These are phyloP conservation scores for Steinernema khuongi DNA, from an alignment of 1,140 invertebrate species.

Conservation along the genomic window DNA sequence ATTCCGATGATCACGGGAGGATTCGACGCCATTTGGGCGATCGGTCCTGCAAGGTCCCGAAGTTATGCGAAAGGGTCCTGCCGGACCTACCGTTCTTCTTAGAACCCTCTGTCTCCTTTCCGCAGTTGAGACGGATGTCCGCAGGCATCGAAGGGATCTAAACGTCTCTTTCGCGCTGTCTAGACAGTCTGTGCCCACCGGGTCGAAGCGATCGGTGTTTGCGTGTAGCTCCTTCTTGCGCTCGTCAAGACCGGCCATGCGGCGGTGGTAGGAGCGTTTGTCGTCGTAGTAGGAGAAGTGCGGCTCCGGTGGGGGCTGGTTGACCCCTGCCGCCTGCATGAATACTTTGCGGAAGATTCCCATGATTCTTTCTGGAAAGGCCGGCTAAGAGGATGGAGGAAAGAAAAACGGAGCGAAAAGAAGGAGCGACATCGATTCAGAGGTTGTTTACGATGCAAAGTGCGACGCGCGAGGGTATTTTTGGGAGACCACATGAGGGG, in stretches of 20 bases:
- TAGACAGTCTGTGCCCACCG: background rate
- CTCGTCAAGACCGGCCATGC: background rate
- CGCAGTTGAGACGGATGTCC: background rate
- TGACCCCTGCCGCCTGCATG: background rate
- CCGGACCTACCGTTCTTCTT: background rate
- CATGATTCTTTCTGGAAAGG: slow-evolving; percentile 2
- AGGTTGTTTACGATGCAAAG: background rate
- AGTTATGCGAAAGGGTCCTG: too few species aligned
- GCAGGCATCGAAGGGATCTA: background rate
- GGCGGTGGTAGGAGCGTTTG: background rate
- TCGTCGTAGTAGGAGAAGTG: background rate
- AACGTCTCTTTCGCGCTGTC: background rate
- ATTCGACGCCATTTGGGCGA: background rate
- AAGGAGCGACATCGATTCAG: background rate
- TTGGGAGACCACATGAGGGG: too few species aligned
- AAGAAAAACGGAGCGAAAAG: background rate
- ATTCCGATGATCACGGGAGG: background rate
- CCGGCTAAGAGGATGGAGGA: background rate
- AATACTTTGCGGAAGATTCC: slow-evolving; percentile 12
- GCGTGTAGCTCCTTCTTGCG: background rate
- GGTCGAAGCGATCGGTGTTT: background rate
- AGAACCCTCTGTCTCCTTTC: background rate
- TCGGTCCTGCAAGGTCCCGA: too few species aligned
- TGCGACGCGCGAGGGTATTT: background rate
- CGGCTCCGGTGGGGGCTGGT: background rate